Conservation (phyloP, 2,797 vertebrate species). For the Acipenser ruthenus region DNA sequence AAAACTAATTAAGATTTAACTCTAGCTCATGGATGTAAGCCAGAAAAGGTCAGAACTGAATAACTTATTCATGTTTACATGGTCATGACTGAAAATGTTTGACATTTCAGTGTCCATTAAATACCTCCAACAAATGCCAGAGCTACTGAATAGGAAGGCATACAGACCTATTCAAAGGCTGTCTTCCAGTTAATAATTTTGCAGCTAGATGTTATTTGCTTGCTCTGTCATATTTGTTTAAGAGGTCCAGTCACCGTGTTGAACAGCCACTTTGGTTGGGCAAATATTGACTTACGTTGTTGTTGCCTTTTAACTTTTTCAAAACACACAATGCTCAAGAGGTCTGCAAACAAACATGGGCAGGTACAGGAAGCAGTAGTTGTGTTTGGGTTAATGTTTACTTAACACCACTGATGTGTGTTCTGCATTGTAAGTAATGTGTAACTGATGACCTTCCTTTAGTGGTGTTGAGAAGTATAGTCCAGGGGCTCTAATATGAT, state of each 20-base stretch:
- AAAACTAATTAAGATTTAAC: background rate
- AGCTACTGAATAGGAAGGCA: conserved; percentile 28
- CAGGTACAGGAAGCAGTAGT: conserved; percentile 65
- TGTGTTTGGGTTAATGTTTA: conserved; percentile 52
- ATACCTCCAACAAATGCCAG: conserved; percentile 19
- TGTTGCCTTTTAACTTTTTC: conserved; percentile 61
- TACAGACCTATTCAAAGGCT: conserved; percentile 28
- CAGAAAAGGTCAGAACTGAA: conserved; percentile 13
- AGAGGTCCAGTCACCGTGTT: conserved; percentile 45
- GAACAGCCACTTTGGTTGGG: conserved; percentile 53
- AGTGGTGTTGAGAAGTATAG: conserved; percentile 2
- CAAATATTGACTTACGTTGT: conserved; percentile 72
- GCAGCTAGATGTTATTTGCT: conserved; percentile 28
- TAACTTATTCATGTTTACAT: conserved; percentile 13
- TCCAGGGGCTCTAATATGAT: conserved; percentile 6
- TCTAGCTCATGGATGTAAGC: background rate
- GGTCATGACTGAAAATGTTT: conserved; percentile 22
- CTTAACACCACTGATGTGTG: conserved; percentile 41
- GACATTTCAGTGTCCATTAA: conserved; percentile 17
- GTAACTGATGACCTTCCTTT: conserved; percentile 42
- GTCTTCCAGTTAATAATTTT: conserved; percentile 24
- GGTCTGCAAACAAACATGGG: conserved; percentile 64
- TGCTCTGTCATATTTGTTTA: conserved; percentile 46
- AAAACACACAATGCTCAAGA: conserved; percentile 54
- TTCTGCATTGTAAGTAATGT: conserved; percentile 42